Evolutionary conservation across 2,113 vertebrate genomes (phyloP).

Genomic region (Chauna torquata): DNA sequence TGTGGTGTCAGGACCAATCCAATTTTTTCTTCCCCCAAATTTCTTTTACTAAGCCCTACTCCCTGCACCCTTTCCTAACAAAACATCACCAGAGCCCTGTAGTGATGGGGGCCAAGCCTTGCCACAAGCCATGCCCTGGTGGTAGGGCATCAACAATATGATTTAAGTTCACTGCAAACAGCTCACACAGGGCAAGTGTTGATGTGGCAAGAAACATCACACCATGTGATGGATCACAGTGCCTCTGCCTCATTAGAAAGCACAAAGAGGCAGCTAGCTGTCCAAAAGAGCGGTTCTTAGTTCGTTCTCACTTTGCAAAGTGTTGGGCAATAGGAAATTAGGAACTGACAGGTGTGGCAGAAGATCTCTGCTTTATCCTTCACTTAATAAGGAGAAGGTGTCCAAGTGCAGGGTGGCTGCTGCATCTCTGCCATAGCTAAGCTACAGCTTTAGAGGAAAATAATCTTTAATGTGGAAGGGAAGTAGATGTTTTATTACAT

Average conservation of each 20-base stretch:
- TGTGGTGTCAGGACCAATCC: neutral
- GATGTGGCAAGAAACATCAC: neutral
- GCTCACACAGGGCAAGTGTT: neutral
- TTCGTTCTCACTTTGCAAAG: neutral
- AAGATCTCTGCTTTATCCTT: neutral
- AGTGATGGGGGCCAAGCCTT: neutral
- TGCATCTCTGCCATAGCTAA: neutral
- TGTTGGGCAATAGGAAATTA: neutral
- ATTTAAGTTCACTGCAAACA: neutral
- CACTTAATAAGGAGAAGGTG: neutral
- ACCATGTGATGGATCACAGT: neutral
- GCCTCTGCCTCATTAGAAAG: neutral
- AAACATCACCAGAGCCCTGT: neutral
- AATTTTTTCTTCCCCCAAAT: rapidly evolving
- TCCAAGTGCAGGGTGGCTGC: neutral
- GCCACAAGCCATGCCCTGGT: neutral
- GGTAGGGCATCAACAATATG: neutral
- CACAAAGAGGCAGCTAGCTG: neutral
- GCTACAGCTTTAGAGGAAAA: neutral
- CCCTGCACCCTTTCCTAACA: neutral
- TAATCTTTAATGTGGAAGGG: neutral
- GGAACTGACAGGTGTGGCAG: neutral
- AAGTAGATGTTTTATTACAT: neutral
- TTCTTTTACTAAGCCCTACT: neutral
- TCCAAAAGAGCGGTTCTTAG: neutral